These are phyloP conservation scores for Oreamnos americanus DNA, from an alignment of 2,113 vertebrate genomes.

Conservation along the genomic window DNA sequence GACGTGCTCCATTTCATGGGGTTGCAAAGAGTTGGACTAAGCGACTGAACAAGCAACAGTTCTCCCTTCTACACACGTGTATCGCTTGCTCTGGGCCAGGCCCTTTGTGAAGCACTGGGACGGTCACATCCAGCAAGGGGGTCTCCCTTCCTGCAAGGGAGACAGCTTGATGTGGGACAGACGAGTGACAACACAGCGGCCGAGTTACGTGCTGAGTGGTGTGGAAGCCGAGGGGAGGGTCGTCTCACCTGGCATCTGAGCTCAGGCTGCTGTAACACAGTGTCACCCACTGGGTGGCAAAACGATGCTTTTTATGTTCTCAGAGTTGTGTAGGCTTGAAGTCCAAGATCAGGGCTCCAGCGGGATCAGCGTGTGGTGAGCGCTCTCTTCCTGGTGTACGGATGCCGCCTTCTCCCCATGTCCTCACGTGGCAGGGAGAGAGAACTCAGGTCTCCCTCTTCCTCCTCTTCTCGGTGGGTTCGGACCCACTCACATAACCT, in stretches of 20 bases:
- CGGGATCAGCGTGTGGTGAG: rapidly evolving
- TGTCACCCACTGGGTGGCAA: rapidly evolving
- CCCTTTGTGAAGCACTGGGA: background rate
- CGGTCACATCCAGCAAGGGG: background rate
- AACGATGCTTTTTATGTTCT: rapidly evolving
- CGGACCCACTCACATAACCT: background rate
- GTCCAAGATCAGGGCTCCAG: background rate
- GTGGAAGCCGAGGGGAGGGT: background rate
- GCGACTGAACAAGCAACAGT: background rate
- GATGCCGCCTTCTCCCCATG: rapidly evolving
- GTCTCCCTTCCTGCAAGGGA: too few species aligned
- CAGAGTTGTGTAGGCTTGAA: background rate
- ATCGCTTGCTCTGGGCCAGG: background rate
- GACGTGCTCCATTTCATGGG: rapidly evolving
- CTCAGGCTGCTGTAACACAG: rapidly evolving
- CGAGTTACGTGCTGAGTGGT: rapidly evolving
- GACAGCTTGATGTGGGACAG: background rate
- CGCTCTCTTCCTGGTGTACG: background rate
- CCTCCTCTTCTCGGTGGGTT: background rate
- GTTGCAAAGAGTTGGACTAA: background rate
- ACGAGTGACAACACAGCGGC: rapidly evolving
- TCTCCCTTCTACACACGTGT: rapidly evolving
- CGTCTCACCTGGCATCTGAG: background rate
- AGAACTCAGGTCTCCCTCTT: background rate
- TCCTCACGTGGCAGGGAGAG: rapidly evolving